Evolutionary conservation across 2,888 invertebrate genomes (phyloP).

Genomic region (Caenorhabditis sp.): DNA sequence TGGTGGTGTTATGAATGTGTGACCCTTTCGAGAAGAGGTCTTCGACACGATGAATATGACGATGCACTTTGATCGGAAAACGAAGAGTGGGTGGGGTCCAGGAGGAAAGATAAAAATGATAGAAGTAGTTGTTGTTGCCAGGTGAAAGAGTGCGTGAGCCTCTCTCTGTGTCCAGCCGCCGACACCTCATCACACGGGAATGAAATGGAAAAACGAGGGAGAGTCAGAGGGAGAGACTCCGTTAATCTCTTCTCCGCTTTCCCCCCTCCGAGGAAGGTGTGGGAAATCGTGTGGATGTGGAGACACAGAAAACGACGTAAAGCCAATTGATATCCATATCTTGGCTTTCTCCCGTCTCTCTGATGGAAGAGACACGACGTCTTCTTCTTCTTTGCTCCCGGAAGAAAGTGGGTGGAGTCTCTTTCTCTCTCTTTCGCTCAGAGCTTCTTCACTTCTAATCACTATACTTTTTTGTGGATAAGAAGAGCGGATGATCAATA

Average conservation of each 20-base stretch:
- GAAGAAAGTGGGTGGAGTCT: conserved; percentile 47
- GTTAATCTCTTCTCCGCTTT: conserved; percentile 43
- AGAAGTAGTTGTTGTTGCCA: conserved; percentile 28
- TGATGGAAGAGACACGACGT: conserved; percentile 6
- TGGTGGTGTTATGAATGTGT: conserved; percentile 40
- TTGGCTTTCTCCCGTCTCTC: conserved; percentile 26
- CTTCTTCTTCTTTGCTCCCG: conserved; percentile 1
- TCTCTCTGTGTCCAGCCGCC: not conserved
- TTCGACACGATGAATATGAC: conserved; percentile 15
- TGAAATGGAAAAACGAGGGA: conserved; percentile 24
- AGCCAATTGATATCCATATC: conserved; percentile 57
- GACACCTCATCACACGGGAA: conserved; percentile 34
- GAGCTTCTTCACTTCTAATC: conserved; percentile 37
- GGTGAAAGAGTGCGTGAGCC: conserved; percentile 33
- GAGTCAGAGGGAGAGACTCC: conserved; percentile 1
- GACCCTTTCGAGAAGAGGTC: conserved; percentile 4
- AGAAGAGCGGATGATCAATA: conserved; percentile 30
- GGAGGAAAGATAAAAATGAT: conserved; percentile 25
- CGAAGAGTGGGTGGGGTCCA: not conserved
- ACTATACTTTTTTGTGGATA: conserved; percentile 48
- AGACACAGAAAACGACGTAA: conserved; percentile 13
- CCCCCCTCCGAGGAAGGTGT: conserved; percentile 18
- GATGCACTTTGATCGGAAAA: conserved; percentile 33
- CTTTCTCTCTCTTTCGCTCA: too few relatives aligned
- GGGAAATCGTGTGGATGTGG: conserved; percentile 17